phyloP scores from a whole-genome alignment of 2,888 invertebrate species.

The Coleophora deauratella region DNA sequence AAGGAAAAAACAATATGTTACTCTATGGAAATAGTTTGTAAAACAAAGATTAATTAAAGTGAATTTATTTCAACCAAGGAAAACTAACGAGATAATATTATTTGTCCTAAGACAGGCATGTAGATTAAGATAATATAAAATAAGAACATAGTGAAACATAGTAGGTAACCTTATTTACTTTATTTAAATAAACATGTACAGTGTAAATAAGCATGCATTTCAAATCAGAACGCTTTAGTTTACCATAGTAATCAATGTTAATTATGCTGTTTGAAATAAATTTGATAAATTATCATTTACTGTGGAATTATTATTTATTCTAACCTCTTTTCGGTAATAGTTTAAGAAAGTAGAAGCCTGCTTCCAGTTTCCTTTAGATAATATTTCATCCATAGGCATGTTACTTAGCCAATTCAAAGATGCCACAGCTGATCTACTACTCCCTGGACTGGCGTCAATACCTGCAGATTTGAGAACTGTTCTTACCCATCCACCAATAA shows the following conservation, averaged over 20 bases:
- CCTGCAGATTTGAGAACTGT: constrained; percentile 14
- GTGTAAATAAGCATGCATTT: too few species aligned
- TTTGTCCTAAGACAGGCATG: too few species aligned
- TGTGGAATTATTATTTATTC: too few species aligned
- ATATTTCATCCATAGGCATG: constrained; percentile 13
- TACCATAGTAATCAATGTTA: background rate
- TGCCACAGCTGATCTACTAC: constrained; percentile 16
- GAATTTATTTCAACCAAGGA: too few species aligned
- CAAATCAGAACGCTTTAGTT: background rate
- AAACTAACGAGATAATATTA: too few species aligned
- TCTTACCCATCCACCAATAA: constrained; percentile 17
- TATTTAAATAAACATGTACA: background rate
- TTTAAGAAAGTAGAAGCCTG: too few species aligned
- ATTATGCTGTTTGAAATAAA: background rate
- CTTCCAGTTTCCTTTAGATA: constrained; percentile 14
- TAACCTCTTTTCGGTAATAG: too few species aligned
- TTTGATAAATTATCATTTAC: background rate
- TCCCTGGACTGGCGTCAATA: constrained; percentile 12
- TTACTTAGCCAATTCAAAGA: constrained; percentile 15
- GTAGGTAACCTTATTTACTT: background rate
- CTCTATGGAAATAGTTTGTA: too few species aligned
- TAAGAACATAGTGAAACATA: too few species aligned
- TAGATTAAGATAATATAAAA: too few species aligned
- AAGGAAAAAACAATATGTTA: too few species aligned
- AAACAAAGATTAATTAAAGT: too few species aligned